These are phyloP conservation scores for Caretta caretta DNA, from an alignment of 2,113 vertebrate genomes.

Conservation along the genomic window DNA sequence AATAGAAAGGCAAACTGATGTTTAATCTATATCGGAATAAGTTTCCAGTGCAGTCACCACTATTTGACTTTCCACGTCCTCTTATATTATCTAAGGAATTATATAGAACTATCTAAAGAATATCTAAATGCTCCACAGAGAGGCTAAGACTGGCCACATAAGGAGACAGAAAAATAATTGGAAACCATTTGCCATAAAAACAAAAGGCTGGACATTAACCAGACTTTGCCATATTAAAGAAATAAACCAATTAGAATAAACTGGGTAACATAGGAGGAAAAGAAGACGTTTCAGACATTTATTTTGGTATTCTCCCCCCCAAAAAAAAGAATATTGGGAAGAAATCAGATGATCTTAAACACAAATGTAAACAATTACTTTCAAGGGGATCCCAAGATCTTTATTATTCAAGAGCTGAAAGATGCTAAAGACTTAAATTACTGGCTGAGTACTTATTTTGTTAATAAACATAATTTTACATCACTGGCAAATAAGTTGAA, in stretches of 20 bases:
- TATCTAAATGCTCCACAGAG: not conserved
- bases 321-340: not conserved
- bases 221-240: not conserved
- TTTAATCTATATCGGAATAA: not conserved
- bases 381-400: fast-evolving
- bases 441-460: not conserved
- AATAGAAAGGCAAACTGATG: not conserved
- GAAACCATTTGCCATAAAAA: fast-evolving
- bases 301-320: not conserved
- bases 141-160: not conserved
- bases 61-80: fast-evolving
- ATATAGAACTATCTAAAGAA: not conserved
- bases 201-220: not conserved
- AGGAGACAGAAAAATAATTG: fast-evolving
- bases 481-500: not conserved
- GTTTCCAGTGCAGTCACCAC: not conserved
- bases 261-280: not conserved
- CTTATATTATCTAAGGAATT: not conserved
- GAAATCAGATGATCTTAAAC: not conserved
- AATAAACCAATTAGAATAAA: not conserved
- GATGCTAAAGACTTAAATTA: not conserved
- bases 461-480: not conserved
- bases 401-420: not conserved
- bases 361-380: fast-evolving
- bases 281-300: not conserved